phyloP scores from a whole-genome alignment of 35 echinoderm and acorn worm species.

The Apostichopus parvimensis region DNA sequence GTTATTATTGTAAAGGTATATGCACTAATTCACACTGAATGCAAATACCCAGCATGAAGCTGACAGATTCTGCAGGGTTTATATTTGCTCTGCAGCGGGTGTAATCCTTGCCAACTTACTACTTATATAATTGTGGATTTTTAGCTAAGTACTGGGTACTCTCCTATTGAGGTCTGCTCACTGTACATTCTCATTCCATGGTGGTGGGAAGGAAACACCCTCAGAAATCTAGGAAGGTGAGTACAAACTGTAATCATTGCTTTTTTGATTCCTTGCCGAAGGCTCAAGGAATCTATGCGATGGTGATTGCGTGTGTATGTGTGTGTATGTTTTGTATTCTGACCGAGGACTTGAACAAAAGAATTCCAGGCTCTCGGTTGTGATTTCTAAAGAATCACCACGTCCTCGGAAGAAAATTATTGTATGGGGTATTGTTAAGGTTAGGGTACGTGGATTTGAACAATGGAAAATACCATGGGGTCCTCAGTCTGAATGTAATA shows the following conservation, averaged over 20 bases:
- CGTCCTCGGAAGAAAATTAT: too few relatives aligned
- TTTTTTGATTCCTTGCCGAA: too few relatives aligned
- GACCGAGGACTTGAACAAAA: too few relatives aligned
- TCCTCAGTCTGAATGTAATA: too few relatives aligned
- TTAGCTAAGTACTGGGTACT: background rate
- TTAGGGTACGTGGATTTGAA: too few relatives aligned
- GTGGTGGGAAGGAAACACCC: background rate
- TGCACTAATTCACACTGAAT: background rate
- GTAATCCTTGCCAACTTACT: background rate
- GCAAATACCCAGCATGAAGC: background rate
- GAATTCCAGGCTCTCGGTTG: too few relatives aligned
- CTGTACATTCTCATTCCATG: background rate
- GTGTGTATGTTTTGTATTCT: too few relatives aligned
- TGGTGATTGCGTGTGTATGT: too few relatives aligned
- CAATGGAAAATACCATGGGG: too few relatives aligned
- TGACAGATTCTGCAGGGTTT: background rate
- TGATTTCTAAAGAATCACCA: too few relatives aligned
- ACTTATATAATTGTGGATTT: background rate
- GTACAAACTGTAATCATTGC: background rate
- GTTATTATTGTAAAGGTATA: background rate
- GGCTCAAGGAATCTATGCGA: too few relatives aligned
- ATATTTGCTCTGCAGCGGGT: background rate
- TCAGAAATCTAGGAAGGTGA: background rate
- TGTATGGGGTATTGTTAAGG: too few relatives aligned
- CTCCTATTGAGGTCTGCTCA: background rate